phyloP scores from a whole-genome alignment of 1,140 invertebrate genomes.

The Pinna nobilis region DNA sequence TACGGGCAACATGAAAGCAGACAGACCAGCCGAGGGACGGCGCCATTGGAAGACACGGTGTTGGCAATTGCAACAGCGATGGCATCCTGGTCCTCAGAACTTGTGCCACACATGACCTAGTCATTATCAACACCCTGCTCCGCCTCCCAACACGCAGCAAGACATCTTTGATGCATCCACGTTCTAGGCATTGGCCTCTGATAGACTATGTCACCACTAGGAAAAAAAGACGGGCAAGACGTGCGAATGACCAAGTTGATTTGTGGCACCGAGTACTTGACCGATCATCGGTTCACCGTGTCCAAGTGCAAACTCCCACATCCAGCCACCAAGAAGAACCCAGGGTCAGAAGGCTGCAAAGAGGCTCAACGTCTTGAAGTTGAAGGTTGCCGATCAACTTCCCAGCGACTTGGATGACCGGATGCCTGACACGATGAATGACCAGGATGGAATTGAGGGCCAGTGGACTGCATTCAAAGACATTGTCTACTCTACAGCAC shows the following conservation, averaged over 20 bases:
- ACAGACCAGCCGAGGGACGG: too few relatives aligned
- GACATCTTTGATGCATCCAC: background rate
- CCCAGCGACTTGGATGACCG: background rate
- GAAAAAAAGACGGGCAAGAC: background rate
- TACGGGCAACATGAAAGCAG: too few relatives aligned
- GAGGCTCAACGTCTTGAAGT: too few relatives aligned
- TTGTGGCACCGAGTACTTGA: background rate
- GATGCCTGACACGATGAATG: background rate
- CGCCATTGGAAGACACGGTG: too few relatives aligned
- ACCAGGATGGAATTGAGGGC: constrained; percentile 9
- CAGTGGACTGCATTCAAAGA: constrained; percentile 29
- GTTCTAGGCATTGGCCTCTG: background rate
- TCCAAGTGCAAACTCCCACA: too few relatives aligned
- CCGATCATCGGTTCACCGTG: too few relatives aligned
- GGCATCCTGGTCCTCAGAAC: background rate
- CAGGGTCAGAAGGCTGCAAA: too few relatives aligned
- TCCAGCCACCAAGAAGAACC: too few relatives aligned
- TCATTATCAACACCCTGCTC: background rate
- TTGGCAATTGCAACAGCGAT: constrained; percentile 1
- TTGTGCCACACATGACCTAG: background rate
- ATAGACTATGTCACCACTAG: too few relatives aligned
- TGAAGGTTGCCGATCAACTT: too few relatives aligned
- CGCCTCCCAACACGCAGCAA: too few relatives aligned
- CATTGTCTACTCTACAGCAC: constrained; percentile 9
- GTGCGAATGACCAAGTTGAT: background rate